These are phyloP conservation scores for Tarsius wallacei DNA, from an alignment of 2,797 vertebrate genomes.

Conservation along the genomic window DNA sequence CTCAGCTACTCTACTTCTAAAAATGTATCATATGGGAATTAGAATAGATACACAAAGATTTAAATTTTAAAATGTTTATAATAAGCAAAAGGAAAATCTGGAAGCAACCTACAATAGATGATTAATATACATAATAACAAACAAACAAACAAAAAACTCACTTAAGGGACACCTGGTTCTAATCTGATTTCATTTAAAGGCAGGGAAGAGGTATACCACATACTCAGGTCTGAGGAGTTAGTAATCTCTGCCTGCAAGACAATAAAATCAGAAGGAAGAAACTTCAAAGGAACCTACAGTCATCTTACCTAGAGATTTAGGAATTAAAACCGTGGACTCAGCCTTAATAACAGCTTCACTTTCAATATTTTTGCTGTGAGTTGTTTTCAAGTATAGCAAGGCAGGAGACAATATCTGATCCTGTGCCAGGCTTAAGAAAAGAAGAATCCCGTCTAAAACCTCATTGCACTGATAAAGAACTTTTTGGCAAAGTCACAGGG, in stretches of 20 bases:
- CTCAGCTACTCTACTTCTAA: neutral
- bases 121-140: neutral
- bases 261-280: slow-evolving; percentile 58
- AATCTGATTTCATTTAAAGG: slow-evolving; percentile 4
- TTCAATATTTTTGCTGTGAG: slow-evolving; percentile 40
- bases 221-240: neutral
- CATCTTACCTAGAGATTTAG: slow-evolving; percentile 20
- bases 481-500: too few species aligned
- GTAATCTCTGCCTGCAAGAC: neutral
- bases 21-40: neutral
- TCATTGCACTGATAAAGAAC: too few species aligned
- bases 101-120: neutral
- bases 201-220: neutral
- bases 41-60: neutral
- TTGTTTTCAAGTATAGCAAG: slow-evolving; percentile 41
- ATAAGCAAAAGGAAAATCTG: slow-evolving; percentile 9
- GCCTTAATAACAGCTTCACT: neutral
- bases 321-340: slow-evolving; percentile 54
- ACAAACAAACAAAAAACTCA: too few species aligned
- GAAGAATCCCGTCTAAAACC: neutral
- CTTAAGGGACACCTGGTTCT: neutral
- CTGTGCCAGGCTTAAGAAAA: neutral
- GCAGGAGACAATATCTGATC: neutral
- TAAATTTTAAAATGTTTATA: slow-evolving; percentile 23
- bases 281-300: neutral